Base-by-base conservation (phyloP, 2,113 vertebrate genomes). In the Prunella himalayana region DNA sequence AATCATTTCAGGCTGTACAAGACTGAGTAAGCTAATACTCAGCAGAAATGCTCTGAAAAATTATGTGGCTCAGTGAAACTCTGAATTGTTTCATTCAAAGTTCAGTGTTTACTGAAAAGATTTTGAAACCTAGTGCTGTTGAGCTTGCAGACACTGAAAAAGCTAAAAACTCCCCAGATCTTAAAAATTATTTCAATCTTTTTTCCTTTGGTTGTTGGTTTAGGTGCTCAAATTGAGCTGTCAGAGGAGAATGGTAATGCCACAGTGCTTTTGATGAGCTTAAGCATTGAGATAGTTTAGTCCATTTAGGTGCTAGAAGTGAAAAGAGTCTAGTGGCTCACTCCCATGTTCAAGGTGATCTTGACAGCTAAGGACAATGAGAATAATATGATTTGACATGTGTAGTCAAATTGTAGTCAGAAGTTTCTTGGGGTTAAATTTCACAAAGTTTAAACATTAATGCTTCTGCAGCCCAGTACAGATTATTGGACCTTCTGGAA, bases 401-500 rank as follows among this genome's bases (percentile, higher is more conserved):
- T 0, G 0, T 30, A 61, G 15, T n/a, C n/a, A n/a, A n/a, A 35
- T 50, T 54, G 10, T 57, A 75, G 16, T 41, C 5, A 7, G 39
- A 87, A 51, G 11, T 39, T 82, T 76, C 47, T 63, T 73, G 15
- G 27, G 22, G 23, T 81, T 82, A 71, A 82, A 56, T 51, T 66
- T 63, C 9, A 31, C 6, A 11, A 44, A 75, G 8, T 22, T 95
- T 13, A 79, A 66, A 33, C 33, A 6, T 51, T 33, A 51, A 79
- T 35, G 9, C 9, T 87, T 87, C 24, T 79, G 15, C 50, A 76
- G 57, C 22, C 44, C 51, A 27, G 14, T 71, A 15, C 0, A 3
- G 13, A 15, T 64, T 80, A 42, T 45, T 53, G 6, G 30, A 51
- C 61, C 16, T 60, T 76, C 9, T 72, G 25, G 17, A 80, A 79